Conservation (phyloP, 2,113 vertebrate species). For the Oryzias celebensis region DNA sequence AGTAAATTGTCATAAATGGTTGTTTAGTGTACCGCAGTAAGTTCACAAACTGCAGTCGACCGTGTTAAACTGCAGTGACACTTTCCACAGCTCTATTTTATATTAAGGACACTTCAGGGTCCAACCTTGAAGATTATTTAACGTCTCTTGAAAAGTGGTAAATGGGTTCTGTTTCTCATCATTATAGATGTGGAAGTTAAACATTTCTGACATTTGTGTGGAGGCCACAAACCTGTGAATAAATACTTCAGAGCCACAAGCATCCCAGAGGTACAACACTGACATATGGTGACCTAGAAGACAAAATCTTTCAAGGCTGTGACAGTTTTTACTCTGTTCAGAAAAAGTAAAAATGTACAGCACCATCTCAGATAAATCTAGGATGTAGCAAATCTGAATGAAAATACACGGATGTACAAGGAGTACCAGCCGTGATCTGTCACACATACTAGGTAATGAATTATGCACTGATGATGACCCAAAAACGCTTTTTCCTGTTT, state of each 20-base stretch:
- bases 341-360: constrained; percentile 2
- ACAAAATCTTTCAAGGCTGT: constrained; percentile 15
- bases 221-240: constrained; percentile 15
- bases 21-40: neutral
- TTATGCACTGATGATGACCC: neutral
- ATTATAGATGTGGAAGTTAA: constrained; percentile 8
- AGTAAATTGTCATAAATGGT: neutral
- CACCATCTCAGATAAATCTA: neutral
- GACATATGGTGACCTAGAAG: constrained; percentile 53
- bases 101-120: constrained; percentile 10
- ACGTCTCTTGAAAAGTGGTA: constrained; percentile 8
- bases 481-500: neutral
- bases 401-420: neutral
- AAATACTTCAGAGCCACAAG: constrained; percentile 17
- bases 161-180: constrained; percentile 9
- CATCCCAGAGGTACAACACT: constrained; percentile 24
- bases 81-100: neutral
- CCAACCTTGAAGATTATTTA: constrained; percentile 20
- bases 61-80: constrained; percentile 5
- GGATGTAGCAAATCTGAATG: neutral
- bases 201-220: constrained; percentile 17
- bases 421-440: neutral
- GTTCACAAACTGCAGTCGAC: neutral
- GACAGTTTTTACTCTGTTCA: constrained; percentile 11
- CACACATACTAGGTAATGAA: neutral